Percentiles rank a stretch among this genome's conserved stretches.
Evolutionary conservation across 1,140 invertebrate species (phyloP).

Genomic region (Drosophila ercepeae): DNA sequence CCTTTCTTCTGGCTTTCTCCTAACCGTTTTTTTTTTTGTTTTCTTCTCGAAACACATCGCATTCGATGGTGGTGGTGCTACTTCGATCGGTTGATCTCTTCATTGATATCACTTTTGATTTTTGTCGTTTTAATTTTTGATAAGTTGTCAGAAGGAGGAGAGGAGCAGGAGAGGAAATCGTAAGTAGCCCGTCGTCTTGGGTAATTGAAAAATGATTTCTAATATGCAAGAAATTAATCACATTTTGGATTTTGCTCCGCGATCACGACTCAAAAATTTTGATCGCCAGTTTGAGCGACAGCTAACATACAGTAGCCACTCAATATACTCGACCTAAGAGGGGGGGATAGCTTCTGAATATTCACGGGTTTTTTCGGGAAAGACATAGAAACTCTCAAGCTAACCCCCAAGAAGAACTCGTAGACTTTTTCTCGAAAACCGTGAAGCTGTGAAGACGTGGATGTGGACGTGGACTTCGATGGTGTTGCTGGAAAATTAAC

Average conservation of each 20-base stretch:
- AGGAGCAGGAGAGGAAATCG: conserved; percentile 33
- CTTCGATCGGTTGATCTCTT: conserved; percentile 70
- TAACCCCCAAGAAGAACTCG: too few species aligned
- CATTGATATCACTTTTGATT: conserved; percentile 82
- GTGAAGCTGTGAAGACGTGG: too few species aligned
- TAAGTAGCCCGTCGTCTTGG: conserved; percentile 72
- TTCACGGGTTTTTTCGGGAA: too few species aligned
- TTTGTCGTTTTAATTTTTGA: conserved; percentile 77
- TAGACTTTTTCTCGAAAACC: too few species aligned
- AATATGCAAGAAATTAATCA: conserved; percentile 83
- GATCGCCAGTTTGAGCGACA: conserved; percentile 77
- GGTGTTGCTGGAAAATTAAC: conserved; percentile 76
- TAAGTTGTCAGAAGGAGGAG: conserved; percentile 65
- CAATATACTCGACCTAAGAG: too few species aligned
- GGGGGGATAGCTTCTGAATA: too few species aligned
- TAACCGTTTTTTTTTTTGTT: conserved; percentile 40
- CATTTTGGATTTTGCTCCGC: conserved; percentile 76
- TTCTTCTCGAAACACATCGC: too few species aligned
- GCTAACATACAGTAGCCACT: conserved; percentile 68
- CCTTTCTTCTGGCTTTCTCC: conserved; percentile 62
- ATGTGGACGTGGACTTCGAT: not conserved
- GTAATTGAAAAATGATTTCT: conserved; percentile 83
- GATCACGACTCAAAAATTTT: conserved; percentile 30
- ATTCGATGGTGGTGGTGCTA: too few species aligned
- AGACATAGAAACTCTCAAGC: conserved; percentile 13